phyloP scores from a whole-genome alignment of 2,113 vertebrate genomes.

The Perca fluviatilis region DNA sequence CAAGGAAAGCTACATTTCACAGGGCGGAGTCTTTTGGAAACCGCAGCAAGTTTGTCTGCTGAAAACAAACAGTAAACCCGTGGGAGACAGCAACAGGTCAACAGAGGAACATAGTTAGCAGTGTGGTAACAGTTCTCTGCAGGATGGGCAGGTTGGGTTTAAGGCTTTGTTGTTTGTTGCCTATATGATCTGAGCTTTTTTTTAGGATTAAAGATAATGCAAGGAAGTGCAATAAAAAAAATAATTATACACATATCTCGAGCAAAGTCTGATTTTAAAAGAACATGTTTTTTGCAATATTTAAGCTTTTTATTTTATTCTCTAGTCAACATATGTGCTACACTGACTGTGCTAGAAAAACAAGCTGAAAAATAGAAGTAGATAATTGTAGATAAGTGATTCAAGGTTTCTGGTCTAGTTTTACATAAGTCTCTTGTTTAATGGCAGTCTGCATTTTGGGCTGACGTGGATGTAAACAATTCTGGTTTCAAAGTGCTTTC shows the following conservation, averaged over 20 bases:
- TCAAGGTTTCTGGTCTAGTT: not conserved
- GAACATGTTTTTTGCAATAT: too few species aligned
- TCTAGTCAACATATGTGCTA: too few species aligned
- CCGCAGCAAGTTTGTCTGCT: constrained; percentile 15
- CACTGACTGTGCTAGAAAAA: not conserved
- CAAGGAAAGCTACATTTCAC: constrained; percentile 73
- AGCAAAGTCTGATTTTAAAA: not conserved
- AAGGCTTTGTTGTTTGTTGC: too few species aligned
- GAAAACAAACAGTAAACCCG: constrained; percentile 35
- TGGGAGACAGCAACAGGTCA: constrained; percentile 2
- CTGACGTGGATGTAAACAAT: too few species aligned
- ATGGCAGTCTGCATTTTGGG: not conserved
- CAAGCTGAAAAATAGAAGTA: not conserved
- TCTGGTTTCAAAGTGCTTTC: too few species aligned
- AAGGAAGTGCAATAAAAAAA: not conserved
- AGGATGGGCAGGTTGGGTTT: not conserved
- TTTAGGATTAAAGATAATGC: not conserved
- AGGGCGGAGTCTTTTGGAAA: constrained; percentile 51
- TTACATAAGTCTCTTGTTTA: too few species aligned
- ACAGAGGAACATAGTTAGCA: not conserved
- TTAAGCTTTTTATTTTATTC: too few species aligned
- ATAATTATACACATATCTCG: not conserved
- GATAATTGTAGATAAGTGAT: not conserved
- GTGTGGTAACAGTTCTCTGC: too few species aligned
- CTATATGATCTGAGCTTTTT: too few species aligned